Evolutionary conservation across 2,888 invertebrate genomes (phyloP), one percentile per base, ranked within the genome.

Genomic region (Lissonota sp.): DNA sequence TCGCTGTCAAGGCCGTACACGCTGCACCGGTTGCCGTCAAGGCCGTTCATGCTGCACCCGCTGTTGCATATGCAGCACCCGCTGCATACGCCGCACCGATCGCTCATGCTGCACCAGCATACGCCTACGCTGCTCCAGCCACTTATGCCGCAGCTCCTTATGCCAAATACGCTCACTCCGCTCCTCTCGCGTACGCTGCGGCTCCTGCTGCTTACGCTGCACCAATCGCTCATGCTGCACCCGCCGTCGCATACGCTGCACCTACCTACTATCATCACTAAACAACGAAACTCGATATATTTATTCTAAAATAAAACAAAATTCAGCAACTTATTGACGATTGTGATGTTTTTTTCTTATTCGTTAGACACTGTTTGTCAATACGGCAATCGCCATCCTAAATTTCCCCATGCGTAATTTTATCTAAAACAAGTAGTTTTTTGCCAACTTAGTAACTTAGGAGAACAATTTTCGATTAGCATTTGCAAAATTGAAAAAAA

Each of bases 391-490:
- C n/a, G n/a, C 44, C 10, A 44, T 44, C 10, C 44, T 6, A 98
- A 98, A 93, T 99, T 99, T 93, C 99, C 99, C 40, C 99, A 99
- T 8, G 55, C 7, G 14, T 71, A 49, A n/a, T 71, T 60, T 44
- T 94, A 93, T 83, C 94, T 95, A 87, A 55, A 91, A 90, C 2
- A 4, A 14, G 44, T 26, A 26, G 26, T 26, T 26, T 26, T 26
- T 26, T 26, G 26, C 26, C 26, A 26, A 26, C 26, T 26, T 26
- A 3, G 26, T 1, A 26, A n/a, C n/a, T 3, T 26, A 3, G 26
- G 26, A 26, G 26, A 26, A 26, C 1, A 26, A 26, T 26, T 26
- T 26, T 26, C 26, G 3, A 26, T 26, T 26, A 26, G 26, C 1
- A 1, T 26, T 26, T 26, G 26, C 26, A 26, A 26, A 26, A 2